Conservation (phyloP, 2,888 invertebrate genomes). For the Caenorhabditis sp. region DNA sequence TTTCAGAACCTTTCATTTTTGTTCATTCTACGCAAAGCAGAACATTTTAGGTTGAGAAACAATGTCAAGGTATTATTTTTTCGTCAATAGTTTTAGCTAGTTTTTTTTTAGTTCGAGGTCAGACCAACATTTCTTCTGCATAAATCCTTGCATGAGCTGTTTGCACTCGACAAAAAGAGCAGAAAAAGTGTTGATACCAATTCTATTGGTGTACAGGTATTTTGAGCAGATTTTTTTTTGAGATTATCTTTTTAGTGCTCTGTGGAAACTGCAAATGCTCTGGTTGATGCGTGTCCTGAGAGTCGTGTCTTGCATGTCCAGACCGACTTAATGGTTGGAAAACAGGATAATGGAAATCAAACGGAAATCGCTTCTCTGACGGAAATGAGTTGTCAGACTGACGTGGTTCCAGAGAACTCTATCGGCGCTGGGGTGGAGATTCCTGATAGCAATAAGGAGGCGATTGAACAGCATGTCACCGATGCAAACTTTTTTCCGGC, state of each 20-base stretch:
- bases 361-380: neutral
- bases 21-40: conserved; percentile 19
- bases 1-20: conserved; percentile 37
- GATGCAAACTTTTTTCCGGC: too few species aligned
- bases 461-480: too few species aligned
- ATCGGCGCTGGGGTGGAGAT: neutral
- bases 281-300: conserved; percentile 6
- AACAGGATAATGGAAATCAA: conserved; percentile 4
- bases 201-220: conserved; percentile 20
- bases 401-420: neutral
- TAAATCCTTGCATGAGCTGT: conserved; percentile 15
- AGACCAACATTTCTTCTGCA: conserved; percentile 29
- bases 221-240: neutral
- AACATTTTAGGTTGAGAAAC: conserved; percentile 11
- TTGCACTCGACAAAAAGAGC: conserved; percentile 2
- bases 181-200: neutral
- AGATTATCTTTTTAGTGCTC: neutral
- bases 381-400: neutral
- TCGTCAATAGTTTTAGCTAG: neutral
- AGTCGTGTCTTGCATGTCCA: neutral
- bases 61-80: conserved; percentile 16
- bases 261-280: conserved; percentile 13
- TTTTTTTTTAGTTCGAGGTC: conserved; percentile 10
- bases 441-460: too few species aligned
- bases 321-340: conserved; percentile 25